Evolutionary conservation across 1,140 invertebrate genomes (phyloP), one percentile per base, ranked within the genome.

Genomic region (Drosophila miranda): DNA sequence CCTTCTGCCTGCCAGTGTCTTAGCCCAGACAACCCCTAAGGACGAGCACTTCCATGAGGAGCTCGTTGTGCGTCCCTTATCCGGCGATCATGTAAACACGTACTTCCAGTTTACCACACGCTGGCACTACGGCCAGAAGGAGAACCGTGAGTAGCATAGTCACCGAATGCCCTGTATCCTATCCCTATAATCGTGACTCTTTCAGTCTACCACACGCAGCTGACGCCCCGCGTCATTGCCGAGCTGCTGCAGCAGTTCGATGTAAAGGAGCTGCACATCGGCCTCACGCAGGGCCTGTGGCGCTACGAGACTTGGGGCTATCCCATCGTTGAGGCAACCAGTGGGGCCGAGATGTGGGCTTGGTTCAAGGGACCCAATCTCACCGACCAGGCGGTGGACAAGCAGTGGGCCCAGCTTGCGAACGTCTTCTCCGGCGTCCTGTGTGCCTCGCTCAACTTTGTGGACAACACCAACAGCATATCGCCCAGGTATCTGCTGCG

Each of bases 401-500:
- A 93, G 56, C 94, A 96, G 74, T 99, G 98, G 98, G 95, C 94
- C 77, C 94, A 96, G 68, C 91, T 99, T 41, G 96, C 96, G 51
- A 96, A 97, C 90, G 95, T 97, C 1, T 92, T 99, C 21, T 97
- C 98, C 34, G 98, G 98, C 5, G 93, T 99, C 1, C 94, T 99
- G 49, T 99, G 98, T 93, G 96, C 98, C 21, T 99, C 98, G 1
- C 92, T 99, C 6, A 99, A 99, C 92, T 99, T 99, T 90, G 96
- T 99, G 63, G 96, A 98, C 92, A 92, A 92, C n/a, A 95, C 95
- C 14, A 97, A 97, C 71, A 98, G 96, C 28, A 93, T 98, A 34
- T 94, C 93, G 48, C 98, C 98, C 11, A 93, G 95, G 83, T 96
- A 95, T 91, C 95, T 95, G 59, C 95, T 98, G 78, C 93, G 95